Evolutionary conservation across 2,888 invertebrate genomes (phyloP), one percentile per base, ranked within the genome.

Genomic region (Campaea margaritaria): DNA sequence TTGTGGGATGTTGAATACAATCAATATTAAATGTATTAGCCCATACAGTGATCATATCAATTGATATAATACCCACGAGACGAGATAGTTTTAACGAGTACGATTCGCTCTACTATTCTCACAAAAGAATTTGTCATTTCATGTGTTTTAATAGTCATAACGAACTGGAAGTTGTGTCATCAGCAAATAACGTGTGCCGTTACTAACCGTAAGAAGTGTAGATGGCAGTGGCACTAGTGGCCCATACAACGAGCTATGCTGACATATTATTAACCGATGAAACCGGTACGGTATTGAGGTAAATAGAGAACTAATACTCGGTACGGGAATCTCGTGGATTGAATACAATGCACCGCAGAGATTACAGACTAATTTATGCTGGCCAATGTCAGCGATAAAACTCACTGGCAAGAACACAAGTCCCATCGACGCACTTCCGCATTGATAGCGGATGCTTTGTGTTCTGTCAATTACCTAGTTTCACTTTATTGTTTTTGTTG

Each of bases 161-260:
- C 64, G 60, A 65, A 62, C 57, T 57, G 61, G 49, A 65, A 69
- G 72, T 77, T 78, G 79, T 87, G 83, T 83, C 86, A 85, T 83
- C 78, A 78, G 68, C 67, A 78, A 73, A 83, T 86, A 82, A 81
- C 77, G 56, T 69, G 75, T 83, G 74, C 90, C 89, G 89, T 90
- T 90, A 89, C 64, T 82, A 83, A 83, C 83, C 79, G 84, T 83
- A 82, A 76, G 78, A 70, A 75, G 75, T 76, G 78, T 78, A 70
- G 69, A 59, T 43, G 74, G 74, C 8, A 27, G 27, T 27, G 27
- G 27, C 7, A 27, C 4, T 84, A 82, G 79, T 75, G 73, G 78
- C 75, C 73, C 70, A 71, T 73, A 54, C 59, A 36, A 42, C 51
- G 59, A 21, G 69, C 76, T 71, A 70, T 69, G 65, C 78, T 75